Evolutionary conservation across 2,113 vertebrate species (phyloP), one percentile per base, ranked within the genome.

Genomic region (Halcyon malimbica): DNA sequence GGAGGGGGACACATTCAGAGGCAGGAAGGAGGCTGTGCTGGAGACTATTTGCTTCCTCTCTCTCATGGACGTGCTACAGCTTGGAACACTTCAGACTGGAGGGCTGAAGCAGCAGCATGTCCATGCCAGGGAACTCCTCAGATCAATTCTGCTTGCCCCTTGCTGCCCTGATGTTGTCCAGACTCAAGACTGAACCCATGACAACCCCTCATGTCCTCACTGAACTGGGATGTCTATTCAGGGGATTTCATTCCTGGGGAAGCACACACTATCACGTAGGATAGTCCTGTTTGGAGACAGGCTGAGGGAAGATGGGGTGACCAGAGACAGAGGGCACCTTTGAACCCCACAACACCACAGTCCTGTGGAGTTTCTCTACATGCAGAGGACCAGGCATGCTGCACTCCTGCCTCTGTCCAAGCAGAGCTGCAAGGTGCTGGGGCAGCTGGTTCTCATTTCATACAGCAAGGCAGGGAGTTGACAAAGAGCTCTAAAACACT

Each of bases 401-500:
- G 15, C 1, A 1, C 6, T 60, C 25, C 87, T 73, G n/a, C 48
- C 13, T 88, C 0, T 0, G 50, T n/a, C 28, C 0, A 0, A 50
- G 44, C 68, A 64, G 56, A 33, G 44, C 78, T 70, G 53, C 60
- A 83, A 64, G 51, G 44, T 33, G 20, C 65, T 68, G 51, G 87
- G 53, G 41, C 76, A 85, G 57, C 76, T 54, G 56, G 33, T 65
- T 82, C 75, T 90, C 69, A 44, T 95, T 95, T 95, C 41, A 29
- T 28, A 29, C 59, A 56, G 56, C 56, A 70, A 76, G 46, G 50
- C 4, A 62, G 54, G 41, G 54, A 94, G 23, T 46, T 71, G 89
- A 92, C 65, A 69, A 1, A 20, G 60, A 51, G 83, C 87, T 97
- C 95, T 96, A 95, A 97, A 97, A 95, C 87, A 95, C 86, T 95